These are phyloP conservation scores for Phalera bucephala DNA, from an alignment of 2,888 invertebrate species.

Conservation along the genomic window DNA sequence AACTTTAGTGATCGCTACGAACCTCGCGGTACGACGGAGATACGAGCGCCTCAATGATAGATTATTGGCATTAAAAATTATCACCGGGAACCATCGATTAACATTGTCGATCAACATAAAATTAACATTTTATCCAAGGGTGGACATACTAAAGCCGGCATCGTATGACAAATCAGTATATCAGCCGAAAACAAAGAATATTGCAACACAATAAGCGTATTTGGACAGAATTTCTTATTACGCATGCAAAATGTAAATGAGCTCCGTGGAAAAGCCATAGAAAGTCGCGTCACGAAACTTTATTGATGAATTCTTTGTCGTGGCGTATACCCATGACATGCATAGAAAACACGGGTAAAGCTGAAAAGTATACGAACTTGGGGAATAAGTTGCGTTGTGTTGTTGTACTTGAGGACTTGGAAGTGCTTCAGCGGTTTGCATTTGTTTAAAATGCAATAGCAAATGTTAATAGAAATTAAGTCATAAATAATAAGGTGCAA, in stretches of 20 bases:
- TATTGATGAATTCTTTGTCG: slow-evolving; percentile 3
- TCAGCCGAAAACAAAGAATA: neutral
- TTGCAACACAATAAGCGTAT: neutral
- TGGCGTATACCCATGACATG: neutral
- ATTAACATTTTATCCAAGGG: neutral
- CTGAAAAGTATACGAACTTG: neutral
- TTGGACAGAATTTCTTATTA: slow-evolving; percentile 1
- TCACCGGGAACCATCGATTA: too few species aligned
- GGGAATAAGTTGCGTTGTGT: neutral
- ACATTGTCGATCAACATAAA: neutral
- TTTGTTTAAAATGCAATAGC: too few species aligned
- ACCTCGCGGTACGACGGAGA: too few species aligned
- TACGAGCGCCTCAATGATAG: too few species aligned
- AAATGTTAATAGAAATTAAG: too few species aligned
- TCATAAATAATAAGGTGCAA: too few species aligned
- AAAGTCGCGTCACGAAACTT: slow-evolving; percentile 1
- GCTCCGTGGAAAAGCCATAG: neutral
- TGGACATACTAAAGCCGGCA: neutral
- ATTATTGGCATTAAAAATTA: too few species aligned
- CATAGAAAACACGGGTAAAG: neutral
- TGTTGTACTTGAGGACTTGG: too few species aligned
- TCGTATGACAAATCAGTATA: neutral
- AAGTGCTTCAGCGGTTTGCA: too few species aligned
- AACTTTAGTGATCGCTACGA: too few species aligned
- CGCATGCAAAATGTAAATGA: slow-evolving; percentile 1